Conservation (phyloP, 1,140 invertebrate species). For the Arion vulgaris region DNA sequence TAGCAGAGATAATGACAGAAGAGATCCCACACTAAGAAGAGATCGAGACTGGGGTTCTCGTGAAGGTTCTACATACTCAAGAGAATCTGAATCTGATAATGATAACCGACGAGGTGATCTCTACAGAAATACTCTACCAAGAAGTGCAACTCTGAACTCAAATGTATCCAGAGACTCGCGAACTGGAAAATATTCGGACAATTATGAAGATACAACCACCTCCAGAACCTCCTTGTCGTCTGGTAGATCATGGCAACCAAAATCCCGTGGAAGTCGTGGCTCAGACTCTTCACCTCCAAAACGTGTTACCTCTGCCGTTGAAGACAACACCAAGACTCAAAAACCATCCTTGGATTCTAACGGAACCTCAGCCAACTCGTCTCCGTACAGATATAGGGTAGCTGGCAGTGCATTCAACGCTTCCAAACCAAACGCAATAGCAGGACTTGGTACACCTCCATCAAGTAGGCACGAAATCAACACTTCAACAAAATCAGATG, state of each 20-base stretch:
- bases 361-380: neutral
- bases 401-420: slow-evolving; percentile 35
- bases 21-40: neutral
- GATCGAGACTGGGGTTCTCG: neutral
- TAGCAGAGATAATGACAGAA: slow-evolving; percentile 7
- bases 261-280: slow-evolving; percentile 14
- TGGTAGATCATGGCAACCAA: slow-evolving; percentile 31
- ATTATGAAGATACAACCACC: slow-evolving; percentile 6
- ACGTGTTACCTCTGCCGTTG: neutral
- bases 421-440: neutral
- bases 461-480: slow-evolving; percentile 9
- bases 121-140: neutral
- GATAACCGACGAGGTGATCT: neutral
- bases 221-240: slow-evolving; percentile 8
- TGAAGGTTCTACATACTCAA: neutral
- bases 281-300: neutral
- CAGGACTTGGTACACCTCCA: slow-evolving; percentile 33
- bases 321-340: neutral
- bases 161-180: slow-evolving; percentile 5
- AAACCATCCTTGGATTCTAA: slow-evolving; percentile 27
- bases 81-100: neutral
- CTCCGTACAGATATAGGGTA: slow-evolving; percentile 29
- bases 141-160: neutral
- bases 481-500: neutral
- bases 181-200: neutral